Evolutionary conservation across 2,797 vertebrate species (phyloP).

Genomic region (Enteromius anoplus): DNA sequence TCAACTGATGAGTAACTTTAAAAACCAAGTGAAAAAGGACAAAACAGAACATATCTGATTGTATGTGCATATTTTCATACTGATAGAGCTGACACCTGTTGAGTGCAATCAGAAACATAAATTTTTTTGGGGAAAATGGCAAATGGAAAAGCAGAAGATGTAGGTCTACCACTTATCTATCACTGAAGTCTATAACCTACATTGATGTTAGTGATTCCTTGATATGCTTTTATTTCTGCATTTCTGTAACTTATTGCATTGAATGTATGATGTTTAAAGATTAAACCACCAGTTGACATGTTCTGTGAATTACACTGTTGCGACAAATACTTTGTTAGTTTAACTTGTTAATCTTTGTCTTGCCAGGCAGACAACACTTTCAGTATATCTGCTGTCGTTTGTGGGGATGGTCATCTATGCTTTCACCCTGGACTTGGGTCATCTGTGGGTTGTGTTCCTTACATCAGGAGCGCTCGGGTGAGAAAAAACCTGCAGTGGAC

Average conservation of each 20-base stretch:
- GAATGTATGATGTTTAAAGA: neutral
- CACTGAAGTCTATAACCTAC: neutral
- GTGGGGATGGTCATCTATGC: slow-evolving; percentile 89
- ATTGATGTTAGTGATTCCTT: neutral
- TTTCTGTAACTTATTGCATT: neutral
- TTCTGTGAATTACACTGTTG: neutral
- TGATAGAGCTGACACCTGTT: neutral
- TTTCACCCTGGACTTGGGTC: slow-evolving; percentile 82
- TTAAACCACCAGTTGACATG: neutral
- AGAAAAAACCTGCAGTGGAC: slow-evolving; percentile 55
- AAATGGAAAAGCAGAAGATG: neutral
- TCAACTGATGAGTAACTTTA: neutral
- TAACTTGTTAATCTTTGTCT: neutral
- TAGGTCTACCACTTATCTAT: neutral
- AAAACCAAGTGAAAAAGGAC: neutral
- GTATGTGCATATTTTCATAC: neutral
- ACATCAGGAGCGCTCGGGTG: slow-evolving; percentile 89
- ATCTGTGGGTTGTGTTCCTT: slow-evolving; percentile 92
- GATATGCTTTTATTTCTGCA: neutral
- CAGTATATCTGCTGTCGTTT: slow-evolving; percentile 86
- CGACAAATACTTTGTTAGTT: neutral
- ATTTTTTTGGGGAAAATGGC: neutral
- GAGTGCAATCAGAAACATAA: neutral
- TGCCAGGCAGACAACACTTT: slow-evolving; percentile 87
- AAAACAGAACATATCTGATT: neutral